Base-by-base conservation (phyloP, 2,113 vertebrate species). In the Entomyzon cyanotis region DNA sequence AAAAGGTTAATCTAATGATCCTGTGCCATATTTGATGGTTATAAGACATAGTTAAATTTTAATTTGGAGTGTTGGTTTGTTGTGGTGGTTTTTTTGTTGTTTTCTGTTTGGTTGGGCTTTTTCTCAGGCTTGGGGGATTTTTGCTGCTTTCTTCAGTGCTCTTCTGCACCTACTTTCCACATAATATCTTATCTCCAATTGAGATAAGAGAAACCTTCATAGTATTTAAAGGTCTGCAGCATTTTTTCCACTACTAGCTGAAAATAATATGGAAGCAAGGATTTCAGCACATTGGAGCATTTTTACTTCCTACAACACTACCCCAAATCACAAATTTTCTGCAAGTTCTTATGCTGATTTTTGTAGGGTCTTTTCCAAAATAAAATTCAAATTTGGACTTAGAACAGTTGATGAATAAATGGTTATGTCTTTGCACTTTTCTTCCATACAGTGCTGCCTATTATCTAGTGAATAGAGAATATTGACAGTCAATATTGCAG, bases 1-100 rank as follows among this genome's bases (percentile, higher is more conserved):
- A 59, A 78, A 83, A 96, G 76, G 79, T 84, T 96, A 96, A 94
- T 93, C 53, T 88, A 91, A 95, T 96, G 31, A 95, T 60, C 65
- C 73, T 92, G 58, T 81, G 30, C 31, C 13, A 30, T 90, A 86
- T 56, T 75, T 81, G 10, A 63, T 37, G 14, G 11, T 65, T 88
- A 50, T 67, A 77, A 93, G 35, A 83, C 9, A 0, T 2, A 80
- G 67, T 41, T 33, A 74, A 28, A 76, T 84, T 87, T 70, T 91
- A 31, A 87, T 80, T 70, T 5, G 0, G 10, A 24, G 6, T 11
- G 5, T 23, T 82, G 31, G 11, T 42, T 76, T 83, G 27, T 39
- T 89, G 56, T 73, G 31, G 13, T 11, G 7, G 1, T 0, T 20
- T 65, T 44, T 44, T n/a, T n/a, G 10, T 27, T 18, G 9, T 20